Base-by-base conservation (phyloP, 2,888 invertebrate species). In the Zeuzera pyrina region DNA sequence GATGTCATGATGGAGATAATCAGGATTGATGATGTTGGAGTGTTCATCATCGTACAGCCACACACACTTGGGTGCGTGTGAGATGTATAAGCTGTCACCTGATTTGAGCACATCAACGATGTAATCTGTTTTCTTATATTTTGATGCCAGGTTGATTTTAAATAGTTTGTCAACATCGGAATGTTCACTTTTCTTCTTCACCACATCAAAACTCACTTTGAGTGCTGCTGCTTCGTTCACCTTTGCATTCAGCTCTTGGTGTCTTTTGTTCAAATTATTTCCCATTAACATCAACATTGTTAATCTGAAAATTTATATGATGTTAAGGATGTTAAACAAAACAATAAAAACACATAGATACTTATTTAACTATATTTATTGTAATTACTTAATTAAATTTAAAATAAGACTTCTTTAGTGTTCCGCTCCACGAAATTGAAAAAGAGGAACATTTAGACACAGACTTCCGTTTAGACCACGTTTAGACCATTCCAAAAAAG, bases 91-190 rank as follows among this genome's bases (percentile, higher is more conserved):
- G 25, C 47, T 52, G 24, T 76, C 72, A 2, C 69, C 71, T 15
- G 50, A 56, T 41, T 65, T 74, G 0, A 77, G 36, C 3, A 52
- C 45, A 19, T 71, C 58, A 15, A 68, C 13, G 6, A 77, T 56
- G 30, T 64, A 72, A 21, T 65, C 57, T 4, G 62, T 33, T 33
- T 72, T 58, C 36, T 45, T 53, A 12, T 56, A 57, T 39, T 60
- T 61, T 6, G 67, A 58, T 2, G 76, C 76, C 3, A 77, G 37
- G 43, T 69, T 69, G 19, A 77, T 76, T 47, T 69, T 66, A 35
- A 57, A 74, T 2, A 77, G 33, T 19, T 45, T 64, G 27, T 74
- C 72, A 2, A 63, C 30, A 41, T 74, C 76, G 4, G 54, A 45
- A n/a, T 40, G 35, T 28, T 59, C 61, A 2, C 33, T 21, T 24